These are phyloP conservation scores for Neosilurus mollespiculum DNA, from an alignment of 2,797 vertebrate species.

Conservation along the genomic window DNA sequence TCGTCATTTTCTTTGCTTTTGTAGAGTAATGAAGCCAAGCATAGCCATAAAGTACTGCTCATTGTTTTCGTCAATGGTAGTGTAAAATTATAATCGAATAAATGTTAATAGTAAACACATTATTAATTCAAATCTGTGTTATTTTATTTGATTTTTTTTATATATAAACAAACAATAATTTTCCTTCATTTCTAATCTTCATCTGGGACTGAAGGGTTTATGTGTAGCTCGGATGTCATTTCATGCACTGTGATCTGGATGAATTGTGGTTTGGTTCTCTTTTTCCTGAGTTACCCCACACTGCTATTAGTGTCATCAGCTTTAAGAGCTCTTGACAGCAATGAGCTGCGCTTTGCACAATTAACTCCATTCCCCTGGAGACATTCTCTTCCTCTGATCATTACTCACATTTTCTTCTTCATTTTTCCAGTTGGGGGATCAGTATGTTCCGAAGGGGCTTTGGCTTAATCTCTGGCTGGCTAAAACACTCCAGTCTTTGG, in stretches of 20 bases:
- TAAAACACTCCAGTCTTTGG: background rate
- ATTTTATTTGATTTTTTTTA: background rate
- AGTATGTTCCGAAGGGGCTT: conserved; percentile 11
- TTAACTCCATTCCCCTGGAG: conserved; percentile 27
- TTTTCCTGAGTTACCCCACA: conserved; percentile 13
- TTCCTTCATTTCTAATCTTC: background rate
- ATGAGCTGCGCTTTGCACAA: conserved; percentile 30
- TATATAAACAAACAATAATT: background rate
- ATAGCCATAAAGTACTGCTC: no score
- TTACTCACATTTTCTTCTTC: conserved; percentile 28
- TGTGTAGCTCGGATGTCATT: conserved; percentile 9
- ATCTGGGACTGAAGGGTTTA: background rate
- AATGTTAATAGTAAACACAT: background rate
- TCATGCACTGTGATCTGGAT: conserved; percentile 13
- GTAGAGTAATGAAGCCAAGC: no score
- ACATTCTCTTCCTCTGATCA: conserved; percentile 27
- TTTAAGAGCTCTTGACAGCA: conserved; percentile 25
- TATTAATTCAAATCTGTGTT: background rate
- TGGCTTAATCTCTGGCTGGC: conserved; percentile 17
- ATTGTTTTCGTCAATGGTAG: no score
- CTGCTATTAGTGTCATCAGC: conserved; percentile 13
- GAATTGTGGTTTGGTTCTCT: conserved; percentile 12
- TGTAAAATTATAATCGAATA: background rate
- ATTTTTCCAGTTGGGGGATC: conserved; percentile 24
- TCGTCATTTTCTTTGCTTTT: no score